These are phyloP conservation scores for Lophotis ruficrista DNA, from an alignment of 2,113 vertebrate genomes.

Conservation along the genomic window DNA sequence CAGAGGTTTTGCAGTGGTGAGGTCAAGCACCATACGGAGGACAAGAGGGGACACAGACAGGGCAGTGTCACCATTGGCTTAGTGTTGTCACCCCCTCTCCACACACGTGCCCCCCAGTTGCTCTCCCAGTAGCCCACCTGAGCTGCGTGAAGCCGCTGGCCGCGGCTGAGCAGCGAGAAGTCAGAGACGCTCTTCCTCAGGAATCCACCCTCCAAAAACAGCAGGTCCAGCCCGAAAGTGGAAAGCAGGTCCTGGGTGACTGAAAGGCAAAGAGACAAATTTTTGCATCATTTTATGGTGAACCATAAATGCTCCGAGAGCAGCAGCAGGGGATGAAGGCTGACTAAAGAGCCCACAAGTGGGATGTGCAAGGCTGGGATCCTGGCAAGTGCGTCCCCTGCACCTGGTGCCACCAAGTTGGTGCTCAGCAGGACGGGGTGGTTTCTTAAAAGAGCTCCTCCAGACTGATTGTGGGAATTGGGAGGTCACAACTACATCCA, in stretches of 20 bases:
- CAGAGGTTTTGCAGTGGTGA: background rate
- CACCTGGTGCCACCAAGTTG: background rate
- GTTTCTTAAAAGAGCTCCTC: background rate
- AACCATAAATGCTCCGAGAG: background rate
- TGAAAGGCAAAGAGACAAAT: slow-evolving; percentile 4
- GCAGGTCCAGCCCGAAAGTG: slow-evolving; percentile 61
- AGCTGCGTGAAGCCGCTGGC: slow-evolving; percentile 6
- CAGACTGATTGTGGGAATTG: background rate
- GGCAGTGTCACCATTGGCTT: background rate
- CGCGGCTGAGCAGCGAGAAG: slow-evolving; percentile 13
- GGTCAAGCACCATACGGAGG: too few relatives aligned
- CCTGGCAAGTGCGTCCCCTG: accelerated
- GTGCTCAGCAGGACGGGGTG: accelerated
- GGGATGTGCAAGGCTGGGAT: background rate
- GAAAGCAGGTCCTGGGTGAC: slow-evolving; percentile 60
- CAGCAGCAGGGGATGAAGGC: background rate
- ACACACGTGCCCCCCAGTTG: accelerated
- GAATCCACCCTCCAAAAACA: slow-evolving; percentile 67
- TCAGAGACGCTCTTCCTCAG: slow-evolving; percentile 50
- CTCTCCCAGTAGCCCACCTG: slow-evolving; percentile 10
- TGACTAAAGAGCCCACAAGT: background rate
- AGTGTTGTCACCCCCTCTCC: background rate
- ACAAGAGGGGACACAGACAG: background rate
- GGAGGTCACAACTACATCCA: background rate
- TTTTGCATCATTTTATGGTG: too few relatives aligned